Evolutionary conservation across 2,888 invertebrate species (phyloP).

Genomic region (Oligia latruncula): DNA sequence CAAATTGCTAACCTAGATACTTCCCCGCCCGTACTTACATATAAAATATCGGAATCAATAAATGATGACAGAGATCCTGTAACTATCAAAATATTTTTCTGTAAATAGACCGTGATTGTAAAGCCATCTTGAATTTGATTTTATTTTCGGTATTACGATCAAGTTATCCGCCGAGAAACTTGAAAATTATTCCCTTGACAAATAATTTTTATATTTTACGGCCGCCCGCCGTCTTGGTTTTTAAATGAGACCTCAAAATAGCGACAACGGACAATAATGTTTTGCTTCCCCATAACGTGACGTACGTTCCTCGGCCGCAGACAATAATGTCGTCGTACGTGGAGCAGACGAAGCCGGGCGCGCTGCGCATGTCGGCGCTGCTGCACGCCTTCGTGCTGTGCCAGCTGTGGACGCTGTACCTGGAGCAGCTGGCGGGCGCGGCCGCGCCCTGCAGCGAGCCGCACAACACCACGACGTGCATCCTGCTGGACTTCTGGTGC

Average conservation of each 20-base stretch:
- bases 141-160: background rate
- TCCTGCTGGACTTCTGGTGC: constrained; percentile 99
- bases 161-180: background rate
- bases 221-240: background rate
- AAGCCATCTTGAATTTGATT: background rate
- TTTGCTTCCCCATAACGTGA: too few relatives aligned
- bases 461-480: constrained; percentile 93
- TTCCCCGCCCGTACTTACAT: background rate
- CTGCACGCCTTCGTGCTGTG: constrained; percentile 99
- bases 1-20: background rate
- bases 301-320: constrained; percentile 64
- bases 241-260: background rate
- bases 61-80: background rate
- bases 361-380: constrained; percentile 97
- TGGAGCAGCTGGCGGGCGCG: constrained; percentile 95
- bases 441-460: constrained; percentile 92
- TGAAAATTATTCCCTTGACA: background rate
- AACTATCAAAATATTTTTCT: background rate
- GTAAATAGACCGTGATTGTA: background rate
- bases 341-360: constrained; percentile 95
- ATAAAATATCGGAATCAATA: background rate
- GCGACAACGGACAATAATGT: background rate
- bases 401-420: constrained; percentile 99
- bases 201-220: background rate
- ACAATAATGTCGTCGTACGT: constrained; percentile 99